Base-by-base conservation (phyloP, 2,888 invertebrate genomes). In the Chymomyza fuscimana region DNA sequence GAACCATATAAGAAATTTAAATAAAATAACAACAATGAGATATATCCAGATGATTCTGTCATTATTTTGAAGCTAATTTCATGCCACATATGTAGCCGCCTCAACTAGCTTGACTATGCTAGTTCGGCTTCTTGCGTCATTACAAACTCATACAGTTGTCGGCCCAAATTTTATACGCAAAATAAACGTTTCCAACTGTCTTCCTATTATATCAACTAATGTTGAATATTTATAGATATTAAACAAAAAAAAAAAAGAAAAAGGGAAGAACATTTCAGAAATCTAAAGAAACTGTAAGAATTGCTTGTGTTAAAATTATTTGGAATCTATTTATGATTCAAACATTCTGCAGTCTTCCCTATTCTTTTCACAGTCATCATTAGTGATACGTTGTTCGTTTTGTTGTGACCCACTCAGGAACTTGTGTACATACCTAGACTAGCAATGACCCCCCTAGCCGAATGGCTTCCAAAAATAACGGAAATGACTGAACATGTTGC, bases 381-480 rank as follows among this genome's bases (percentile, higher is more conserved):
- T 46, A 32, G 32, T 32, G 32, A 32, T 32, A 32, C 9, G 32
- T 32, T 32, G 32, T 32, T 5, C 32, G 32, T 32, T 5, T 5
- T 32, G 32, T 32, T 32, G 40, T 10, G 40, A 46, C 40, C 40
- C 40, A 46, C 40, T 46, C 40, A 46, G 12, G 40, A 46, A 46
- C 12, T 46, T 46, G 40, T 46, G 40, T 46, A 46, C 40, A 12
- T 46, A 46, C 40, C 40, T 46, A 46, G 40, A 46, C 40, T 46
- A 46, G 40, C 52, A 54, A 19, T 54, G 25, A 25, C 22, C 58
- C 69, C 60, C 6, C 32, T 32, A 52, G 67, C 65, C 68, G 61
- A 63, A 68, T 77, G 71, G 65, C 66, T 72, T 76, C 80, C 74
- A 86, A 80, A 83, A 86, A 83, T 86, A 83, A 80, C 81, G 86